A percentile compares a stretch with the other conserved stretches of the same genome.
Evolutionary conservation across 35 echinoderm and acorn worm species (phyloP).

Genomic region (Lytechinus variegatus): DNA sequence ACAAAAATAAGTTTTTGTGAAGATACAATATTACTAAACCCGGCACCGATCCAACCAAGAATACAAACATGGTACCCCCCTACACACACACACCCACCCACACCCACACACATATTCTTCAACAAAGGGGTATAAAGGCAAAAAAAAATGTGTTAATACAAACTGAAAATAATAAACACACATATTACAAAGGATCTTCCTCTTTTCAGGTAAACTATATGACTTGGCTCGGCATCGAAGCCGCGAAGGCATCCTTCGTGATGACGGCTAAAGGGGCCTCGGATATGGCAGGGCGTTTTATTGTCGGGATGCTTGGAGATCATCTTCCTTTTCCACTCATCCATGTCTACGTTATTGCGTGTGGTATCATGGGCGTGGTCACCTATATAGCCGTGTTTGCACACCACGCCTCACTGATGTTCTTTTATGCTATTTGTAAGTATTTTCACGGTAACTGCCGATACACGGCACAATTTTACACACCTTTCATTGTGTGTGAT

Average conservation of each 20-base stretch:
- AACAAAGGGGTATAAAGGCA: too few relatives aligned
- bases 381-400: slow-evolving; percentile 86
- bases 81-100: too few relatives aligned
- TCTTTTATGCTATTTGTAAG: slow-evolving; percentile 94
- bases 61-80: too few relatives aligned
- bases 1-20: too few relatives aligned
- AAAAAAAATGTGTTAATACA: background rate
- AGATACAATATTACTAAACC: too few relatives aligned
- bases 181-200: background rate
- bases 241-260: slow-evolving; percentile 65
- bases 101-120: too few relatives aligned
- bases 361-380: slow-evolving; percentile 78
- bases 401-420: slow-evolving; percentile 62
- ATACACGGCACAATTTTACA: too few relatives aligned
- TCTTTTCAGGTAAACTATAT: slow-evolving; percentile 79
- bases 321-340: slow-evolving; percentile 79
- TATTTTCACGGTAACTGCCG: too few relatives aligned
- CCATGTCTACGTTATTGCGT: slow-evolving; percentile 82
- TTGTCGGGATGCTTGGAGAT: slow-evolving; percentile 81
- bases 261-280: slow-evolving; percentile 87
- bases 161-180: too few relatives aligned
- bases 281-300: slow-evolving; percentile 82
- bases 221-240: slow-evolving; percentile 73
- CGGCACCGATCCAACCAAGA: too few relatives aligned
- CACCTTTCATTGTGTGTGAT: too few relatives aligned